Conservation (phyloP, 2,113 vertebrate genomes). For the Romanogobio albipinnatus region DNA sequence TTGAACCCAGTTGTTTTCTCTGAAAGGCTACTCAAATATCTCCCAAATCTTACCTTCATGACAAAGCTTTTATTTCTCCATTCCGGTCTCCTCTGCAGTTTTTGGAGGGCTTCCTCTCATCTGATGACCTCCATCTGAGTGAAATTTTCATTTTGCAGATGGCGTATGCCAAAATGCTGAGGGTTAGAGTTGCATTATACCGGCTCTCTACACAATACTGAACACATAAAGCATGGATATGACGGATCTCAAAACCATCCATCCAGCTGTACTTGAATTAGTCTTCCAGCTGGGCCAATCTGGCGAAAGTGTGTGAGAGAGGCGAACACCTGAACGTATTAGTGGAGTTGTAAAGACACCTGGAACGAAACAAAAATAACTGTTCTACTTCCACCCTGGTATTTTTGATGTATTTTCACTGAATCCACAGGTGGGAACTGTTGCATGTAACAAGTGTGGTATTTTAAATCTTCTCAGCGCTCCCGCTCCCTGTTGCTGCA, state of each 20-base stretch:
- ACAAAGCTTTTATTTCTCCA: neutral
- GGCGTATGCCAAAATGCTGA: neutral
- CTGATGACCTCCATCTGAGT: neutral
- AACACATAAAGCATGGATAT: conserved; percentile 26
- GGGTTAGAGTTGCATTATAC: conserved; percentile 22
- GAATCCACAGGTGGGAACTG: conserved; percentile 41
- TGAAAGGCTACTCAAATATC: neutral
- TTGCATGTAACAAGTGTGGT: neutral
- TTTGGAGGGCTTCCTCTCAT: conserved; percentile 8
- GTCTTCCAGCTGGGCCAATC: conserved; percentile 37
- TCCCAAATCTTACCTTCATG: neutral
- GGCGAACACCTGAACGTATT: conserved; percentile 9
- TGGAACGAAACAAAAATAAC: conserved; percentile 36
- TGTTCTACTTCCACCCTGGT: conserved; percentile 32
- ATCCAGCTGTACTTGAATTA: conserved; percentile 30
- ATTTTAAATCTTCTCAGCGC: neutral
- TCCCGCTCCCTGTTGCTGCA: neutral
- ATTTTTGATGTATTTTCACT: conserved; percentile 2
- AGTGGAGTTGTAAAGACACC: conserved; percentile 37
- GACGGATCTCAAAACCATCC: neutral
- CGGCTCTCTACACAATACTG: neutral
- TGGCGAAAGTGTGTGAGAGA: neutral
- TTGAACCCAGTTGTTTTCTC: neutral
- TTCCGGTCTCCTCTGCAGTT: neutral
- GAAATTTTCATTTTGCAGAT: neutral